Conservation (phyloP, 1,140 invertebrate species). For the Dendroctonus ponderosae region DNA sequence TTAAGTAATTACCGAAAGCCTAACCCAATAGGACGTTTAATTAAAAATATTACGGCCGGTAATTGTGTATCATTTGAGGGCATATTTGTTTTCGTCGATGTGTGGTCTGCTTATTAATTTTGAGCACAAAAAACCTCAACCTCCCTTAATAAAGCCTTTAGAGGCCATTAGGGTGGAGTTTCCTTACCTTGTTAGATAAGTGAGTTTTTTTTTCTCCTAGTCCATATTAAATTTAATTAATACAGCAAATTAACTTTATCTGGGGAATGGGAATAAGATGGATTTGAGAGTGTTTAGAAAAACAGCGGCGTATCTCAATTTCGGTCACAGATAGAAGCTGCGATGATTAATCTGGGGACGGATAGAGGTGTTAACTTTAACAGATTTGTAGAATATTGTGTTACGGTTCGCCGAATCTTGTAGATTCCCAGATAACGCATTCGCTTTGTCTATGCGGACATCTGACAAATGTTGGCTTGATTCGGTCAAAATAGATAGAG, state of each 20-base stretch:
- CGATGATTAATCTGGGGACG: slow-evolving; percentile 29
- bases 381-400: slow-evolving; percentile 34
- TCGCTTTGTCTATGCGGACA: slow-evolving; percentile 13
- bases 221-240: slow-evolving; percentile 19
- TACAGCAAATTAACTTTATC: slow-evolving; percentile 20
- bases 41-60: slow-evolving; percentile 17
- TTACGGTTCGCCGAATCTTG: slow-evolving; percentile 17
- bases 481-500: background rate
- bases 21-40: slow-evolving; percentile 7
- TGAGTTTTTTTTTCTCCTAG: slow-evolving; percentile 5
- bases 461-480: slow-evolving; percentile 6
- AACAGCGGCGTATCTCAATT: slow-evolving; percentile 22
- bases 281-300: slow-evolving; percentile 20
- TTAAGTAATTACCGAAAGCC: slow-evolving; percentile 16
- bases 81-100: slow-evolving; percentile 15
- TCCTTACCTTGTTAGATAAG: slow-evolving; percentile 5
- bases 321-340: slow-evolving; percentile 27
- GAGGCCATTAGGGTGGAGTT: slow-evolving; percentile 15
- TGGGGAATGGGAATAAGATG: slow-evolving; percentile 11
- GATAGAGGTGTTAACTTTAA: slow-evolving; percentile 38
- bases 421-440: slow-evolving; percentile 10
- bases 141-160: slow-evolving; percentile 14
- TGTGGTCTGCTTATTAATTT: slow-evolving; percentile 23
- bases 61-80: slow-evolving; percentile 13
- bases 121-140: slow-evolving; percentile 10